These are phyloP conservation scores for Anas platyrhynchos DNA, from an alignment of 2,113 vertebrate species.

Conservation along the genomic window DNA sequence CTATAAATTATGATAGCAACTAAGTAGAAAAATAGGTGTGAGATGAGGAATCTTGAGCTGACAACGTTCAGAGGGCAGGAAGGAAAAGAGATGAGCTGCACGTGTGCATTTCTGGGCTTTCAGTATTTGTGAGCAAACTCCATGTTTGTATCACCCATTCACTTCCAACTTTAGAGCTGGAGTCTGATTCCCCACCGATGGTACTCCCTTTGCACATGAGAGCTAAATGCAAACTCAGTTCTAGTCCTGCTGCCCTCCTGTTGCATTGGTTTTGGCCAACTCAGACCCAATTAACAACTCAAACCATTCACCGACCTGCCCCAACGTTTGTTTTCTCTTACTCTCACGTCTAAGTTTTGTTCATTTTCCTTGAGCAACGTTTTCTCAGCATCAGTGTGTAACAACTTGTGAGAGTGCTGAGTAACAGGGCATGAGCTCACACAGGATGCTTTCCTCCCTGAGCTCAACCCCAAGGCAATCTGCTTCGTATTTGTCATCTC, in stretches of 20 bases:
- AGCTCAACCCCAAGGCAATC: background rate
- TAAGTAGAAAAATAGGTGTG: background rate
- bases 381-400: background rate
- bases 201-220: background rate
- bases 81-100: background rate
- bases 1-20: background rate
- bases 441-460: background rate
- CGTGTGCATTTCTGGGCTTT: background rate
- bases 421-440: background rate
- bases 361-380: background rate
- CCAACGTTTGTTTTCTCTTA: background rate
- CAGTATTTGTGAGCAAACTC: background rate
- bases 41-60: background rate
- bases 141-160: rapidly evolving
- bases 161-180: background rate
- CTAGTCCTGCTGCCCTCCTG: background rate
- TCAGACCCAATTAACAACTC: background rate
- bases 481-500: background rate
- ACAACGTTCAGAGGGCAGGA: background rate
- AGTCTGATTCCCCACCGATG: background rate
- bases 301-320: background rate
- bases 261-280: background rate
- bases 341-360: background rate
- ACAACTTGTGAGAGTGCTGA: background rate
- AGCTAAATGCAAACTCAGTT: background rate